Percentiles rank a stretch among this genome's conserved stretches.
These are phyloP conservation scores for Euleptes europaea DNA, from an alignment of 2,113 vertebrate species.

Conservation along the genomic window DNA sequence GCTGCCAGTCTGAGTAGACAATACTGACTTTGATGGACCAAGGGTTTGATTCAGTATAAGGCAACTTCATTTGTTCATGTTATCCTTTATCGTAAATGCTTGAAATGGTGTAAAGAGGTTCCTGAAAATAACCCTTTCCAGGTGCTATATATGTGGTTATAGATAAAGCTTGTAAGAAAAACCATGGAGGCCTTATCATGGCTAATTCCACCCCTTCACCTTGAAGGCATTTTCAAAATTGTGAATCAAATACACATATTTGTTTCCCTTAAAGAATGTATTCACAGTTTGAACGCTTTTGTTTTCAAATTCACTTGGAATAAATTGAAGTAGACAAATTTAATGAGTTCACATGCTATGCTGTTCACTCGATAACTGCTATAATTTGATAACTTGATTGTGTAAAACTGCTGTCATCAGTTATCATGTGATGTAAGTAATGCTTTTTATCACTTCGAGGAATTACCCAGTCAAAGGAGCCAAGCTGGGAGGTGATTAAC, in stretches of 20 bases:
- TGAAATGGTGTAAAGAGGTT: not conserved
- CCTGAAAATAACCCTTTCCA: not conserved
- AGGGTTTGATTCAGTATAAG: too few relatives aligned
- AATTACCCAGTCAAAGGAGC: slow-evolving; percentile 4
- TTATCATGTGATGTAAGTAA: slow-evolving; percentile 1
- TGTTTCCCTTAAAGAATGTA: not conserved
- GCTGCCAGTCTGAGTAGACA: too few relatives aligned
- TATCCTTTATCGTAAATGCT: not conserved
- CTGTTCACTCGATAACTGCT: not conserved
- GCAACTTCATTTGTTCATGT: too few relatives aligned
- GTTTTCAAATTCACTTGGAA: not conserved
- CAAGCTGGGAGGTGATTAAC: slow-evolving; percentile 3
- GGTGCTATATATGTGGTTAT: not conserved
- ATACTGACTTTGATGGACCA: too few relatives aligned
- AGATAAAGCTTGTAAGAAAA: not conserved
- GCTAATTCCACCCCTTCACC: too few relatives aligned
- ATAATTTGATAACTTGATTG: slow-evolving; percentile 1
- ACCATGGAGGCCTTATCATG: not conserved
- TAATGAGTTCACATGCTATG: not conserved
- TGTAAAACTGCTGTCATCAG: slow-evolving; percentile 16
- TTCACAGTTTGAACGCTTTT: not conserved
- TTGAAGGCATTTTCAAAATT: not conserved
- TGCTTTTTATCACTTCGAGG: not conserved
- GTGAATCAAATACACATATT: not conserved
- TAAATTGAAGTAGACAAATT: slow-evolving; percentile 1